Evolutionary conservation across 1,140 invertebrate species (phyloP), one percentile per base, ranked within the genome.

Genomic region (Tetranychus cinnabarinus): DNA sequence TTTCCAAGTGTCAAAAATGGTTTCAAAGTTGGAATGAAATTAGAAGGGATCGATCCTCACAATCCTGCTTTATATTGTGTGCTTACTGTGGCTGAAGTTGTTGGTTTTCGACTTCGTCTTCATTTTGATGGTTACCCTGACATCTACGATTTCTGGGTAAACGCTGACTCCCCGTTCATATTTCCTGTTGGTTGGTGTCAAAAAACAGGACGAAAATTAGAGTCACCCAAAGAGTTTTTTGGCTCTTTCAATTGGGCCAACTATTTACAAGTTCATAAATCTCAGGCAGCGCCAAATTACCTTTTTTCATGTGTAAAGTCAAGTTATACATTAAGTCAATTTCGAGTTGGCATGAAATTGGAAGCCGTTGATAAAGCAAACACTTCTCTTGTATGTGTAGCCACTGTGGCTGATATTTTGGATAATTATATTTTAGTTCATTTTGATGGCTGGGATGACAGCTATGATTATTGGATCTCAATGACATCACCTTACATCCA

Each of bases 101-200:
- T 81, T 65, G 79, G 77, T 64, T 67, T 62, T 69, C 76, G 91
- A 45, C 74, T 96, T 66, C 78, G 87, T 60, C 73, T 96, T 5
- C 86, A 89, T 72, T 93, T 97, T 73, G 90, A 95, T 74, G 89
- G 87, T 3, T 95, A 85, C 72, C 80, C 84, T 0, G 83, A 85
- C 63, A 80, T 81, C 69, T 88, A 88, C 71, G 88, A 96, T 73
- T 96, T 89, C 72, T 97, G 90, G 90, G 80, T 84, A 12, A 91
- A 93, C 74, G 84, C 84, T 0, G 85, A 95, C 70, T 89, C 84
- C 1, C 78, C 81, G 66, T 84, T 90, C 69, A 86, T 96, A 46
- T 96, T 96, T 72, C 88, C 86, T 7, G 78, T 82, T 46, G 88
- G 89, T n/a, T 96, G 87, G 85, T 89, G 88, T 69, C 84, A 88